Base-by-base conservation (phyloP, 2,113 vertebrate genomes). In the Regulus satrapa region DNA sequence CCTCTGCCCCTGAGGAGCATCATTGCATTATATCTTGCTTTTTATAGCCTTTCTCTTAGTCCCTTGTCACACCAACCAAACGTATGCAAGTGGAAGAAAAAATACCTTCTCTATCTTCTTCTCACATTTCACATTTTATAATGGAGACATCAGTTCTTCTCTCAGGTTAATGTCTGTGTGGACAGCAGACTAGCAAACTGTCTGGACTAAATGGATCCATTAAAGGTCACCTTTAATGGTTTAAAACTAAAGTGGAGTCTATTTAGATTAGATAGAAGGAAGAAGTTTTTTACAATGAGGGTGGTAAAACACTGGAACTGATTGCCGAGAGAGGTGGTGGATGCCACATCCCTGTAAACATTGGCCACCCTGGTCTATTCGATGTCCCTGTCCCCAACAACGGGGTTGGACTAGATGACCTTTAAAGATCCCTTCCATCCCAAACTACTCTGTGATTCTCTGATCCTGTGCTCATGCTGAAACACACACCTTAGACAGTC, bases 181-280 rank as follows among this genome's bases (percentile, higher is more conserved):
- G 67, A 43, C 78, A 93, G 41, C 63, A 92, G 89, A 58, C 59
- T 29, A 59, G 49, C 71, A 90, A 76, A 80, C 28, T 62, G 45
- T 85, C 69, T 14, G 36, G 58, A 51, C 67, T 85, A 94, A 95
- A 90, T 96, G 89, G 85, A 88, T 94, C 87, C 94, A 88, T 96
- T 96, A 88, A 88, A 71, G 18, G 6, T 83, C 51, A 77, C 31
- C 41, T 34, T 83, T 76, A 69, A 69, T 76, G 71, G 41, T 48
- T 76, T 83, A 36, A 55, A 76, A 62, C 71, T 62, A 69, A 83
- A 69, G 82, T 34, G 55, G 55, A 76, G 12, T 49, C 41, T 3
- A 69, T 83, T 89, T 83, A 76, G 55, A 76, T 69, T 24, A 83
- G 71, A 24, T 24, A 83, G 48, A 69, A 41, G 26, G 63, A 55